These are phyloP conservation scores for Osmerus mordax DNA, from an alignment of 2,113 vertebrate genomes.

Conservation along the genomic window DNA sequence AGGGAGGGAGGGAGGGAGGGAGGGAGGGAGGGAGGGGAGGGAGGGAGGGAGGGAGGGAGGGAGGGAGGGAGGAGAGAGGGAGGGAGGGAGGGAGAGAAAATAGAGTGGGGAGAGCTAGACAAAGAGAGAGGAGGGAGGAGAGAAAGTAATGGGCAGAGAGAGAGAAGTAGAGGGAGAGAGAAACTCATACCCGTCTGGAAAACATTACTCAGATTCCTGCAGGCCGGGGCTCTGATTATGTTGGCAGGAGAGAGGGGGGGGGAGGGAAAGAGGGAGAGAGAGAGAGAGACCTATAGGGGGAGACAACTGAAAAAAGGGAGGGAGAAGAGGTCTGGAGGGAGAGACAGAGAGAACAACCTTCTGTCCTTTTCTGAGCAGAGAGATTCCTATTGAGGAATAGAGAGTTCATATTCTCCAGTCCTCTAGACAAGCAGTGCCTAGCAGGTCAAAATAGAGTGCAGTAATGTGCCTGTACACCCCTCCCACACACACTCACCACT, in stretches of 20 bases:
- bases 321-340: neutral
- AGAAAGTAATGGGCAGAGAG: constrained; percentile 1
- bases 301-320: no score
- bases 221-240: constrained; percentile 53
- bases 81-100: neutral
- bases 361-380: no score
- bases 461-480: no score
- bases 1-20: constrained; percentile 16
- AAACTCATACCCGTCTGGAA: constrained; percentile 57
- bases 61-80: constrained; percentile 19
- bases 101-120: constrained; percentile 8
- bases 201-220: constrained; percentile 67
- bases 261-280: constrained; percentile 2
- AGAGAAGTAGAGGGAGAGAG: constrained; percentile 3
- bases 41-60: constrained; percentile 14
- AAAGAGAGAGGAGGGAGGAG: constrained; percentile 2
- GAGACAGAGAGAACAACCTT: neutral
- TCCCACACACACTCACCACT: no score
- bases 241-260: constrained; percentile 18
- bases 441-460: no score
- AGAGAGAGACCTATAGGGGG: no score
- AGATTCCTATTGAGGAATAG: no score
- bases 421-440: no score
- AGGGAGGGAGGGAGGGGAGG: neutral
- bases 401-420: no score